phyloP scores from a whole-genome alignment of 2,888 invertebrate genomes.

The Sinopyrophorus schimmeli region DNA sequence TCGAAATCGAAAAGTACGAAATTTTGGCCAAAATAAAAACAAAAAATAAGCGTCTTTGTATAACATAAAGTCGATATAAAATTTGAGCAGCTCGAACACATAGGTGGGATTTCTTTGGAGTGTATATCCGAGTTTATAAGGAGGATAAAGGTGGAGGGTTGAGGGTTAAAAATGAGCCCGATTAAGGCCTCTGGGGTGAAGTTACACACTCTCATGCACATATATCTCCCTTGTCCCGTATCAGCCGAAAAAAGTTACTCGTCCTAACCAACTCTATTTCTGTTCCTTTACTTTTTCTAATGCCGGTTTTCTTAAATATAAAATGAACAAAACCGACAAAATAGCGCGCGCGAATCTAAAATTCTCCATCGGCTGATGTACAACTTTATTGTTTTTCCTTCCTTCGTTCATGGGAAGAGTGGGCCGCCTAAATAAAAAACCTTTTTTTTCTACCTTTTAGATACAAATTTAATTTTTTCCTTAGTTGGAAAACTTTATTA shows the following conservation, averaged over 20 bases:
- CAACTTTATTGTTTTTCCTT: no score
- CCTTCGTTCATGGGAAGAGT: no score
- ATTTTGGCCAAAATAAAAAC: no score
- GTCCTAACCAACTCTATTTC: constrained; percentile 35
- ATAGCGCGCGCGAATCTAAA: no score
- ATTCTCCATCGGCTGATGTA: no score
- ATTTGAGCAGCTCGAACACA: constrained; percentile 28
- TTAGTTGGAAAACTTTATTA: no score
- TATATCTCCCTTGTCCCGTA: constrained; percentile 42
- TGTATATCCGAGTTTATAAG: constrained; percentile 39
- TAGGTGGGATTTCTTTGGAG: constrained; percentile 31
- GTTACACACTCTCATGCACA: constrained; percentile 44
- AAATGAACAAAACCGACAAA: constrained; percentile 18
- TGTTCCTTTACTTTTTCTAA: constrained; percentile 30
- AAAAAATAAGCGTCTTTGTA: constrained; percentile 17
- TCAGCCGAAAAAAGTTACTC: constrained; percentile 33
- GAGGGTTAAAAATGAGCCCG: constrained; percentile 48
- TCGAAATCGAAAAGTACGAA: no score
- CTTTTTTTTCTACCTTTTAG: no score
- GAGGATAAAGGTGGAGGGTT: constrained; percentile 39
- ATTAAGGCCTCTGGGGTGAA: constrained; percentile 46
- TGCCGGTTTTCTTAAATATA: constrained; percentile 28
- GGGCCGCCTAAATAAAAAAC: no score
- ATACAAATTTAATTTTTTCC: no score
- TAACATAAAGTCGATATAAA: constrained; percentile 26